Conservation (phyloP, 2,888 invertebrate species). For the Mongoloraphidia duomilia region DNA sequence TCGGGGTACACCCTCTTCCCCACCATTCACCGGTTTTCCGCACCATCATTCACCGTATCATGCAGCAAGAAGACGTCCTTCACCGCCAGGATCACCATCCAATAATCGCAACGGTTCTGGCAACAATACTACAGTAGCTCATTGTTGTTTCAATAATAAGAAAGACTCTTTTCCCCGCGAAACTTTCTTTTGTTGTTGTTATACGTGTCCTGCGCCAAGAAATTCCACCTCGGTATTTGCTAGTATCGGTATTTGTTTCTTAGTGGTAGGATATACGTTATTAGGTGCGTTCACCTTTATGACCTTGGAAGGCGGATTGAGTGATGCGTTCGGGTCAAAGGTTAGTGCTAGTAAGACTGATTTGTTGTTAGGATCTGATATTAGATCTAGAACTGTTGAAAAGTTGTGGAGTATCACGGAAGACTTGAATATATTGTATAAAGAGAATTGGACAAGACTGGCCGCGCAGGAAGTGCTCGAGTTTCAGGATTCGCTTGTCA, state of each 20-base stretch:
- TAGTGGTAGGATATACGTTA: constrained; percentile 82
- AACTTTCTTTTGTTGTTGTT: constrained; percentile 39
- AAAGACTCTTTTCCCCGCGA: constrained; percentile 16
- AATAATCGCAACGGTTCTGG: constrained; percentile 24
- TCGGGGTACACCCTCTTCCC: constrained; percentile 17
- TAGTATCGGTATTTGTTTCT: constrained; percentile 66
- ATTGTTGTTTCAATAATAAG: constrained; percentile 11
- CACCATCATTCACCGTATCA: constrained; percentile 21
- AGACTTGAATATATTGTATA: constrained; percentile 76
- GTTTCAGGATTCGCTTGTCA: constrained; percentile 54
- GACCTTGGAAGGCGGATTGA: constrained; percentile 54
- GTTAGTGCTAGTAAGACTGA: constrained; percentile 42
- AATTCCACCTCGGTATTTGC: constrained; percentile 51
- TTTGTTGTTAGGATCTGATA: constrained; percentile 34
- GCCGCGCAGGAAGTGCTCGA: constrained; percentile 78
- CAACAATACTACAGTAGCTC: not conserved
- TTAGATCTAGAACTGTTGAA: constrained; percentile 61
- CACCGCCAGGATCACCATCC: constrained; percentile 28
- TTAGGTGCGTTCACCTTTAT: constrained; percentile 86
- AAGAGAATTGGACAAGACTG: constrained; percentile 80
- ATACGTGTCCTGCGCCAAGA: constrained; percentile 34
- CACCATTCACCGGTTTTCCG: constrained; percentile 24
- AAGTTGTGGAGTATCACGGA: constrained; percentile 75
- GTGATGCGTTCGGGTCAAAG: constrained; percentile 36
- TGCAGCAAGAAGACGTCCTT: constrained; percentile 17